phyloP scores from a whole-genome alignment of 2,888 invertebrate species.

The Drosophila algonquin region DNA sequence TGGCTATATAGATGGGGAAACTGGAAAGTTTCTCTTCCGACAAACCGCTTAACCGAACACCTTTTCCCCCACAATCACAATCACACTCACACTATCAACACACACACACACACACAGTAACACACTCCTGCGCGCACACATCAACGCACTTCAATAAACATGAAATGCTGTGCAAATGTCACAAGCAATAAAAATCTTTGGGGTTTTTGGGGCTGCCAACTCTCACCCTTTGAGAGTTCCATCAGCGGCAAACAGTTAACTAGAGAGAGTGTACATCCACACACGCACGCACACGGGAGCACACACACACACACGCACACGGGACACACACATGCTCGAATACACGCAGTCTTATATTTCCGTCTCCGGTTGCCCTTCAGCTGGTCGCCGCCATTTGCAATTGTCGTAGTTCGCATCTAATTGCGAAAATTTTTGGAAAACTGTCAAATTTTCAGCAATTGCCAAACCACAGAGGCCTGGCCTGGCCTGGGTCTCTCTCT shows the following conservation, averaged over 20 bases:
- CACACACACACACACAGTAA: slow-evolving; percentile 5
- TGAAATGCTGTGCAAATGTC: slow-evolving; percentile 70
- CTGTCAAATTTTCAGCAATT: slow-evolving; percentile 74
- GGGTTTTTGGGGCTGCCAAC: slow-evolving; percentile 1
- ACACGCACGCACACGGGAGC: background rate
- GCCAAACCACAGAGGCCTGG: slow-evolving; percentile 55
- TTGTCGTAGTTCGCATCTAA: slow-evolving; percentile 71
- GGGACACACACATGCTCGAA: slow-evolving; percentile 9
- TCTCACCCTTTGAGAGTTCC: slow-evolving; percentile 56
- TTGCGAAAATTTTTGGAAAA: slow-evolving; percentile 75
- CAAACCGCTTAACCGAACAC: slow-evolving; percentile 61
- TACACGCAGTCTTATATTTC: background rate
- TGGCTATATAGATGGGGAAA: background rate
- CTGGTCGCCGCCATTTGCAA: slow-evolving; percentile 53
- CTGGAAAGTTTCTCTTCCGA: slow-evolving; percentile 36
- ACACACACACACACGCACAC: background rate
- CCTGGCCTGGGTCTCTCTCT: slow-evolving; percentile 20
- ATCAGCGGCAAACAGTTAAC: slow-evolving; percentile 61
- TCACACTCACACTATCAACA: background rate
- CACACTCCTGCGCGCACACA: background rate
- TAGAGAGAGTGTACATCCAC: background rate
- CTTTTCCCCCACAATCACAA: slow-evolving; percentile 11
- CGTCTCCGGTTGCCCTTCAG: background rate
- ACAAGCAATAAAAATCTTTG: slow-evolving; percentile 67
- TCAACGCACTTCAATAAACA: slow-evolving; percentile 58